Evolutionary conservation across 2,888 invertebrate species (phyloP).

Genomic region (Idaea dimidiata): DNA sequence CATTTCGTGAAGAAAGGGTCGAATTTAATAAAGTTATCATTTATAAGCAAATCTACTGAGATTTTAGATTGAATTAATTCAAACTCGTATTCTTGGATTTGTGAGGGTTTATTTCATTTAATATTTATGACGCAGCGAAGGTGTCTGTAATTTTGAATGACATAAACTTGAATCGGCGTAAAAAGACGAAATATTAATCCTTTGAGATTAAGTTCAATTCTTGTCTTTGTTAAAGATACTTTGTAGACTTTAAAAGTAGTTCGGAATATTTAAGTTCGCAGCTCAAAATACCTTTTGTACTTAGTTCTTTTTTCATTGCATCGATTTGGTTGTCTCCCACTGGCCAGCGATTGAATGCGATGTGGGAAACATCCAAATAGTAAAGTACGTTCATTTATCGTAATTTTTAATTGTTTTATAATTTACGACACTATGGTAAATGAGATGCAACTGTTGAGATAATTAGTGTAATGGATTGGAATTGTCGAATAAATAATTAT

Average conservation of each 20-base stretch:
- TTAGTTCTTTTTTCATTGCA: too few relatives aligned
- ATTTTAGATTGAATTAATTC: constrained; percentile 6
- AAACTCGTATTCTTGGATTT: not conserved
- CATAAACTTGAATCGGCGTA: not conserved
- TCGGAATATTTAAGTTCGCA: too few relatives aligned
- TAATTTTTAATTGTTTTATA: too few relatives aligned
- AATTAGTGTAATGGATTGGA: too few relatives aligned
- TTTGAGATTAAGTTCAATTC: not conserved
- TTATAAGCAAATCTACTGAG: constrained; percentile 5
- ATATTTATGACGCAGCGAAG: not conserved
- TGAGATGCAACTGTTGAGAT: too few relatives aligned
- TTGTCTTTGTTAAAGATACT: not conserved
- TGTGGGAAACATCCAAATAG: too few relatives aligned
- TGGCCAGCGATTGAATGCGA: too few relatives aligned
- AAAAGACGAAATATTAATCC: constrained; percentile 1
- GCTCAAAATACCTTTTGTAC: too few relatives aligned
- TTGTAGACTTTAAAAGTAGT: not conserved
- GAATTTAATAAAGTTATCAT: constrained; percentile 9
- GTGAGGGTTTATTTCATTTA: not conserved
- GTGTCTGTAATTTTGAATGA: constrained; percentile 2
- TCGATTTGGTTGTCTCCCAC: too few relatives aligned
- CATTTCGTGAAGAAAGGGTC: constrained; percentile 5
- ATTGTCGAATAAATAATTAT: too few relatives aligned
- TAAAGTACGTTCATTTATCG: too few relatives aligned
- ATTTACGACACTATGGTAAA: too few relatives aligned